Conservation (phyloP, 1,140 invertebrate species). For the Ptiloglossa arizonensis region DNA sequence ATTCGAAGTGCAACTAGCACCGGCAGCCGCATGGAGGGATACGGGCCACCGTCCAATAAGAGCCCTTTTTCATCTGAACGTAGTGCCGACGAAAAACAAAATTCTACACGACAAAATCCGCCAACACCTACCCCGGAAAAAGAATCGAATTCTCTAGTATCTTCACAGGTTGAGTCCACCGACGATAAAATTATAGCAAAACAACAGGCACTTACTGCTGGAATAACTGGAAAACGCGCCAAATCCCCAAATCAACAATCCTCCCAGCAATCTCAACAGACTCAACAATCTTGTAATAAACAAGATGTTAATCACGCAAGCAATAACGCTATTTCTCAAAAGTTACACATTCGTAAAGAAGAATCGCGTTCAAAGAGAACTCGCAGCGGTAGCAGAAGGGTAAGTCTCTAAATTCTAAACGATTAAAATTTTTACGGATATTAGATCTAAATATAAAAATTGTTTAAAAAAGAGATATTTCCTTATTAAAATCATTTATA, state of each 20-base stretch:
- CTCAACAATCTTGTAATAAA: conserved; percentile 63
- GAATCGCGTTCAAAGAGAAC: conserved; percentile 74
- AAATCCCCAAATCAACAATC: conserved; percentile 73
- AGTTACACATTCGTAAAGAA: conserved; percentile 72
- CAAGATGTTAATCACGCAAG: conserved; percentile 62
- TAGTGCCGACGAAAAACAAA: conserved; percentile 75
- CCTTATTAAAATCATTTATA: background rate
- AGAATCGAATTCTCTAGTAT: conserved; percentile 61
- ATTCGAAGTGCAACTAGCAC: conserved; percentile 75
- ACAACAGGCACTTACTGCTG: conserved; percentile 86
- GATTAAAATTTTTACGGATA: background rate
- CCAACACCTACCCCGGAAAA: conserved; percentile 74
- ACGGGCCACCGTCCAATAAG: conserved; percentile 89
- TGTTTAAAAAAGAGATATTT: background rate
- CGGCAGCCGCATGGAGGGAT: conserved; percentile 86
- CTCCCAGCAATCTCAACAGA: conserved; percentile 45
- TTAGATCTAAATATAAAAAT: background rate
- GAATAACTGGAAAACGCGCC: conserved; percentile 82
- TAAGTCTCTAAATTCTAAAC: conserved; percentile 42
- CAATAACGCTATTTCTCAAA: conserved; percentile 37
- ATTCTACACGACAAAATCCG: conserved; percentile 67
- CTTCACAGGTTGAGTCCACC: conserved; percentile 74
- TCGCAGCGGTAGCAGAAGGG: conserved; percentile 76
- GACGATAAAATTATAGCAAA: conserved; percentile 88
- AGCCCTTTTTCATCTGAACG: conserved; percentile 85